Conservation (phyloP, 2,797 vertebrate genomes). For the Spheniscus humboldti region DNA sequence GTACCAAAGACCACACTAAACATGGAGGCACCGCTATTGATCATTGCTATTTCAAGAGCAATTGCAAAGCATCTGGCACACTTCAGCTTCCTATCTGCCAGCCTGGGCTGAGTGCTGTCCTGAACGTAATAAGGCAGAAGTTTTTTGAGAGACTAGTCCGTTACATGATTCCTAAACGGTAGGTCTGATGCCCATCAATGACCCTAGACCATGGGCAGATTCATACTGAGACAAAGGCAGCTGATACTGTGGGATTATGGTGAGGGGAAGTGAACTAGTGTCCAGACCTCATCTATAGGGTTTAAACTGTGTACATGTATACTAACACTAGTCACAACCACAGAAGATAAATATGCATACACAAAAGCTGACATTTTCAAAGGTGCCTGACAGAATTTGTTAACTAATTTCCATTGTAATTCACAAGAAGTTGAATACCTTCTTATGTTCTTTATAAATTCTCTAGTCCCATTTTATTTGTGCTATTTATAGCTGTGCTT, state of each 20-base stretch:
- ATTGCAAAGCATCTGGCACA: background rate
- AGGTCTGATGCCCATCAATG: background rate
- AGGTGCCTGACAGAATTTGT: background rate
- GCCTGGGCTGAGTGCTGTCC: background rate
- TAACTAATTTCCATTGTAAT: background rate
- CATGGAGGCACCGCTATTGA: too few relatives aligned
- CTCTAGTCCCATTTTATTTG: background rate
- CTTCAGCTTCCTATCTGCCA: background rate
- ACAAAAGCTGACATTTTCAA: background rate
- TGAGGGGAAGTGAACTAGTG: background rate
- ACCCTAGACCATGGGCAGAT: background rate
- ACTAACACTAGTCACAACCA: background rate
- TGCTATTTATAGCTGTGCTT: background rate
- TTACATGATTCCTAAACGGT: background rate
- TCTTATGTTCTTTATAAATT: background rate
- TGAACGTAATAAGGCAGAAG: background rate
- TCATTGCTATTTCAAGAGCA: background rate
- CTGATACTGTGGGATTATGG: background rate
- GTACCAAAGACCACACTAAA: background rate
- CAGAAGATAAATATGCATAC: background rate
- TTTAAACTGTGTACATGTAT: background rate
- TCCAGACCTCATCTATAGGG: background rate
- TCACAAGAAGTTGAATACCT: background rate
- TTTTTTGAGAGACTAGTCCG: background rate
- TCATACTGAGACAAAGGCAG: background rate